Evolutionary conservation across 2,888 invertebrate species (phyloP), one percentile per base, ranked within the genome.

Genomic region (Pseudoips prasinana): DNA sequence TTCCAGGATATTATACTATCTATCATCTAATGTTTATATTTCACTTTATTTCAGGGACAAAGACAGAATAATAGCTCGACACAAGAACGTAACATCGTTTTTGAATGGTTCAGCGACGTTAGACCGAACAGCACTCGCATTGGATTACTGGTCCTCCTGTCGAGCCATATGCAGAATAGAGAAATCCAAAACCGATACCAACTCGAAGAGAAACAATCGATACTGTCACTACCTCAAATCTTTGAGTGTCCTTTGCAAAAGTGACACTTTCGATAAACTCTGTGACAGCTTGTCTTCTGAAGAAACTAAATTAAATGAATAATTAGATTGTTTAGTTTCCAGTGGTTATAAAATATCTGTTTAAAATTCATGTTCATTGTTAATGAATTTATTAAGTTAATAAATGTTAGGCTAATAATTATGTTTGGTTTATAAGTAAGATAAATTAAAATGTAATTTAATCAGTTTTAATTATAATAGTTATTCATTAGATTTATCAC

Each of bases 201-300:
- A 90, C 55, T 80, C 69, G 1, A 94, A 94, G 64, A 90, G 95
- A 40, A 91, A 93, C 42, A 94, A 93, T 61, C 89, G 95, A 34
- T 95, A 94, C 76, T 94, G 92, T 75, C 94, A 94, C 72, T 95
- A 95, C 76, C 85, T 95, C n/a, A 91, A 92, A 51, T 91, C 90
- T 28, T 68, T 91, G 36, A 89, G 87, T 60, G 65, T 87, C 25
- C 79, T 82, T 37, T 89, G 89, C 51, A 89, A 82, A 52, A 88
- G 77, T 52, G 84, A 90, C 10, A 60, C 75, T 20, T 90, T 89
- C 42, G 90, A 91, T 53, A 74, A 70, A 23, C 80, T 90, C 31
- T 83, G 89, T 52, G 67, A 77, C 33, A 83, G 87, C 48, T 69
- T 90, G 35, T 56, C 44, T 47, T 39, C 53, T 48, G 47, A 50